Percentiles rank a stretch among this genome's conserved stretches.
phyloP scores from a whole-genome alignment of 2,888 invertebrate genomes.

The Nasonia oneida region DNA sequence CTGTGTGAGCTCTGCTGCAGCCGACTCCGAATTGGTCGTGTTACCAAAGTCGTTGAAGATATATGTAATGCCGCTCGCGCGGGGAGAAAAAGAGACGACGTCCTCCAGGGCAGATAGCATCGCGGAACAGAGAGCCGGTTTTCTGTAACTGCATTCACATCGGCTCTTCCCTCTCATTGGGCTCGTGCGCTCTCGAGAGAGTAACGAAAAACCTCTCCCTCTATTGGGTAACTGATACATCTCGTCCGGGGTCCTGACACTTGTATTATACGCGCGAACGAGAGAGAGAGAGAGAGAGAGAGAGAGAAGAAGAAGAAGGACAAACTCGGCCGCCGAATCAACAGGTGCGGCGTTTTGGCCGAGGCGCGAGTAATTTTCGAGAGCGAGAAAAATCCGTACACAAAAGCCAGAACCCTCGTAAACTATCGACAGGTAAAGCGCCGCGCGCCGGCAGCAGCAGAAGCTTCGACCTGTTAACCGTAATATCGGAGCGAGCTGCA shows the following conservation, averaged over 20 bases:
- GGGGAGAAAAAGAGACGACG: conserved; percentile 50
- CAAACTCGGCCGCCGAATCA: conserved; percentile 44
- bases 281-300: neutral
- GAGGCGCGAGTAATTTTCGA: conserved; percentile 37
- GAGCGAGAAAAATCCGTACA: conserved; percentile 42
- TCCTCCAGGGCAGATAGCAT: conserved; percentile 49
- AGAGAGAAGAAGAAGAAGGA: neutral
- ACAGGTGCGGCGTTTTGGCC: conserved; percentile 55
- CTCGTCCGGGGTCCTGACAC: conserved; percentile 28
- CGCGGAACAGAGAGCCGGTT: conserved; percentile 54
- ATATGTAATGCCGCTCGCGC: conserved; percentile 52
- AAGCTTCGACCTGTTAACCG: conserved; percentile 51
- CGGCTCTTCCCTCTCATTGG: neutral
- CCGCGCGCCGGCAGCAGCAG: neutral
- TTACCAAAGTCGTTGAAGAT: conserved; percentile 57
- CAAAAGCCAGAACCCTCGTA: conserved; percentile 41
- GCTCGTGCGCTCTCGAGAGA: neutral
- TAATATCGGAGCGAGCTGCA: conserved; percentile 34
- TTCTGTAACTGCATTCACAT: conserved; percentile 60
- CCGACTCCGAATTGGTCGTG: conserved; percentile 53
- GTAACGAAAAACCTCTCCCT: conserved; percentile 51
- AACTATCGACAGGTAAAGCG: conserved; percentile 59
- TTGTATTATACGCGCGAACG: neutral
- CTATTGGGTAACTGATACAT: conserved; percentile 58
- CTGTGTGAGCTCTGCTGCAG: neutral